These are phyloP conservation scores for Sylvilagus floridanus DNA, from an alignment of 2,797 vertebrate species.

Conservation along the genomic window DNA sequence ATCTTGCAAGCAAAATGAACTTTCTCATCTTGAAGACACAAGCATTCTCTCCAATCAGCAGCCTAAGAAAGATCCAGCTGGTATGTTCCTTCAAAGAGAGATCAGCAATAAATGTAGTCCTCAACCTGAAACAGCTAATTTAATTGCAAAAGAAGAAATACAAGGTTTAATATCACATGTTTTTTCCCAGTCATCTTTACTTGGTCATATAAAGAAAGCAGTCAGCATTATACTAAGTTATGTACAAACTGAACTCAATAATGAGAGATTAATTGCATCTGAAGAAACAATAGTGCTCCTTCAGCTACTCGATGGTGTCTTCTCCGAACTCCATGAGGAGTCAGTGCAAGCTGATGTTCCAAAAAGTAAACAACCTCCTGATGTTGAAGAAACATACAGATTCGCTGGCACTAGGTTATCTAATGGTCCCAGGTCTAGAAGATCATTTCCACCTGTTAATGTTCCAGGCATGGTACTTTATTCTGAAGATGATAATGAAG, in stretches of 20 bases:
- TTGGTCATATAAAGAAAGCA: slow-evolving; percentile 73
- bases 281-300: slow-evolving; percentile 78
- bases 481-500: slow-evolving; percentile 82
- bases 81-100: background rate
- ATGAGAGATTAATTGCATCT: slow-evolving; percentile 74
- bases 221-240: slow-evolving; percentile 73
- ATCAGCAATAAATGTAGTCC: background rate
- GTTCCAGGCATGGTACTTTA: slow-evolving; percentile 85
- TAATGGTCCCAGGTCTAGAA: background rate
- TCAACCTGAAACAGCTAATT: background rate
- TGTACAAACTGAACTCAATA: slow-evolving; percentile 79
- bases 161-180: slow-evolving; percentile 70
- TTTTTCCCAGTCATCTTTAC: slow-evolving; percentile 71
- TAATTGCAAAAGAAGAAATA: slow-evolving; percentile 69
- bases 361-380: background rate
- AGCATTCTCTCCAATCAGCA: background rate
- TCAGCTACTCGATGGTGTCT: slow-evolving; percentile 70
- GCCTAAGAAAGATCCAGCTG: background rate
- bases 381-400: slow-evolving; percentile 66
- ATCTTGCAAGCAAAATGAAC: slow-evolving; percentile 47
- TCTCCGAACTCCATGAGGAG: slow-evolving; percentile 67
- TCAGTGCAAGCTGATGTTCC: background rate
- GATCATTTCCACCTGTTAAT: slow-evolving; percentile 76
- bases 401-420: background rate
- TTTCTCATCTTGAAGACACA: slow-evolving; percentile 7